Evolutionary conservation across 2,888 invertebrate species (phyloP), one percentile per base, ranked within the genome.

Genomic region (Gryllus longicercus): DNA sequence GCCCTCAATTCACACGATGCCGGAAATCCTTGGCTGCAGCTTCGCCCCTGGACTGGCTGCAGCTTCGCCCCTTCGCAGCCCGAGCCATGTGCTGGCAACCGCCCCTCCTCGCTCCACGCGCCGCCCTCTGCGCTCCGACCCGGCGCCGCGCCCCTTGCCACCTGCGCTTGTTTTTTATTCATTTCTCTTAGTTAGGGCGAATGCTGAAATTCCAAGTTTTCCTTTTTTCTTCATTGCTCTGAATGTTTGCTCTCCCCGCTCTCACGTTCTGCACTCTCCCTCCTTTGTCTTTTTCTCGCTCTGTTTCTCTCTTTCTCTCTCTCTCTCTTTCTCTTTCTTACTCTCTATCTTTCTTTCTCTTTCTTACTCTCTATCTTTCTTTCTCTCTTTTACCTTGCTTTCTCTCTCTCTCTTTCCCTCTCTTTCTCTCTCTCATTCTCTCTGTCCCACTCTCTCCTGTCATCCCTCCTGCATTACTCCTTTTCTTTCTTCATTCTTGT

Each of bases 81-180:
- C 8, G 38, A 2, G 8, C 38, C 38, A 38, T 5, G 8, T 38
- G 38, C 38, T 38, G 38, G 38, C 38, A 0, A 8, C 38, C 8
- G 38, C 38, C 5, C 25, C 38, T 38, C 8, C 38, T 38, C 38
- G 38, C 38, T 8, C 38, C 38, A 5, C 38, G 38, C 38, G 38
- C 38, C 5, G 8, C 8, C 38, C 38, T 38, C 38, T 38, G 38
- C 38, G 38, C 38, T 38, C 38, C 38, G 38, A 1, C 38, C 38
- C 38, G 38, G 38, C 38, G 38, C 38, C 25, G 5, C 38, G 38
- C 38, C 38, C 38, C 38, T 38, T 38, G 75, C 78, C 63, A 78
- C 63, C 11, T 77, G 78, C 51, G 63, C 21, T 51, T 23, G n/a
- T n/a, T 78, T 63, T n/a, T 14, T 63, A 14, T 63, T 63, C 63